These are phyloP conservation scores for Dione vanillae DNA, from an alignment of 2,888 invertebrate species.

Conservation along the genomic window DNA sequence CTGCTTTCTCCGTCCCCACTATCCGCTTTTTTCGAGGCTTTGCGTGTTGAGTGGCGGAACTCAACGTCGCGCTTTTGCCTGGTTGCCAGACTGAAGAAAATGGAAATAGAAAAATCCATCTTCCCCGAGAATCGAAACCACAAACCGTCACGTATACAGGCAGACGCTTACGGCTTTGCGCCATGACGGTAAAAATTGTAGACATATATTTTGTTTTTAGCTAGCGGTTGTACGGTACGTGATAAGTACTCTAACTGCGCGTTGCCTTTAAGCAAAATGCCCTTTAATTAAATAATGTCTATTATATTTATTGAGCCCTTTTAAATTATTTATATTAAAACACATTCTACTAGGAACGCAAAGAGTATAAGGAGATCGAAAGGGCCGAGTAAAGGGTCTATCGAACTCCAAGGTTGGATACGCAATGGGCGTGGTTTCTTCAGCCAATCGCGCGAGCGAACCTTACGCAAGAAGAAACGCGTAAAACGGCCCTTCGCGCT, in stretches of 20 bases:
- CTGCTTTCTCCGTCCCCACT: too few relatives aligned
- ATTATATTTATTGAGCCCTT: conserved; percentile 65
- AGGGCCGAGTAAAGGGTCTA: conserved; percentile 76
- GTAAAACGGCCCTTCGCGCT: conserved; percentile 55
- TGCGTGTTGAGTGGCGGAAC: too few relatives aligned
- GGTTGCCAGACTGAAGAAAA: too few relatives aligned
- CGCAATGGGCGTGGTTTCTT: conserved; percentile 79
- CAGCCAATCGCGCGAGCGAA: conserved; percentile 68
- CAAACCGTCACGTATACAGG: too few relatives aligned
- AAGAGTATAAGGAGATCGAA: conserved; percentile 67
- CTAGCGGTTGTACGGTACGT: not conserved
- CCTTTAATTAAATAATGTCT: conserved; percentile 24
- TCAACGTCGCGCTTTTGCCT: too few relatives aligned
- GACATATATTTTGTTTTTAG: not conserved
- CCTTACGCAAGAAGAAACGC: conserved; percentile 77
- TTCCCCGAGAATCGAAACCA: too few relatives aligned
- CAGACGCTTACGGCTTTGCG: too few relatives aligned
- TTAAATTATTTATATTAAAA: conserved; percentile 86
- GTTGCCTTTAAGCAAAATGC: not conserved
- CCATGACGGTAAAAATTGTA: too few relatives aligned
- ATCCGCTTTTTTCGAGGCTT: too few relatives aligned
- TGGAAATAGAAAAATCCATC: too few relatives aligned
- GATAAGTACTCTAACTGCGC: not conserved
- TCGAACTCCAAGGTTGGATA: conserved; percentile 75
- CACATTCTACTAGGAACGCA: conserved; percentile 78